Evolutionary conservation across 2,888 invertebrate genomes (phyloP), one percentile per base, ranked within the genome.

Genomic region (Itoplectis maculator): DNA sequence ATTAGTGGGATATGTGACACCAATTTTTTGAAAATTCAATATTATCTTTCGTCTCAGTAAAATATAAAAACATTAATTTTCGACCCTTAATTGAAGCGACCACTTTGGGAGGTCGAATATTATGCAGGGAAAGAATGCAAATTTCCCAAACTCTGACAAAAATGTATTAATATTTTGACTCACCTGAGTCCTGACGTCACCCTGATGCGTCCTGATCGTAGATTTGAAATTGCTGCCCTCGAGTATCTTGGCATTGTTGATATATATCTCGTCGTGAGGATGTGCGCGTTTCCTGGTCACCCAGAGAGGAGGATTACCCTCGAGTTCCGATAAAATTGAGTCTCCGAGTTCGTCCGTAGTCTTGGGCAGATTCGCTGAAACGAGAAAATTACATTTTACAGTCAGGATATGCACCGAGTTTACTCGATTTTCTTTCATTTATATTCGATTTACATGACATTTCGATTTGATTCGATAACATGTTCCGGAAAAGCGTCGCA

Each of bases 281-380:
- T 94, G 89, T 63, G 94, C 94, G 13, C 94, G 94, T 81, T 94
- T 95, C 85, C 95, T 94, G 69, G 97, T 97, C 82, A 98, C 95
- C 96, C 97, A 98, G 70, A 98, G 93, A 0, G 97, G 97, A 0
- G 97, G 97, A 93, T 97, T 97, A 18, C 97, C 97, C 80, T 96
- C 96, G 89, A 97, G 94, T 92, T 97, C 97, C 29, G 97, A 96
- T 18, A 95, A 95, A 90, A 98, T 94, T 5, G 95, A 95, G 76
- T 94, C 95, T 86, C 96, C 96, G 90, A 97, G 93, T 88, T 96
- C 95, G 77, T 95, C 94, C 66, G 95, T 93, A 42, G 95, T 96
- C 87, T 95, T 95, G 0, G 97, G 96, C 87, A 96, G 94, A 90
- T 96, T 97, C 65, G 96, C 97, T 97, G 94, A 1, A 94, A 94